phyloP scores from a whole-genome alignment of 2,113 vertebrate genomes.

The Platichthys stellatus region DNA sequence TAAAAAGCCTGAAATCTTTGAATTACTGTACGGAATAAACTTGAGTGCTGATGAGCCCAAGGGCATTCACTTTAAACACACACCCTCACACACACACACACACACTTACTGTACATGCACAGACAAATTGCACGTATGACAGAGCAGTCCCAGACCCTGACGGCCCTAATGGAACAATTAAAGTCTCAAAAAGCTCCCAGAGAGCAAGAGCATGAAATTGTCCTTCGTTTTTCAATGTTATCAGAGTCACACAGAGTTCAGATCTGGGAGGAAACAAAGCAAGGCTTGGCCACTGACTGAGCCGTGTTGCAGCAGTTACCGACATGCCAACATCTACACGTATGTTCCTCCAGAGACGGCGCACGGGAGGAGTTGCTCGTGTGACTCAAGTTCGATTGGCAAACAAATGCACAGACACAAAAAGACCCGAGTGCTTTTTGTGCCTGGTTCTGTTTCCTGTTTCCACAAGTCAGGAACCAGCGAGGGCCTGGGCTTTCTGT shows the following conservation, averaged over 20 bases:
- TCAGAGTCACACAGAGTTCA: constrained; percentile 79
- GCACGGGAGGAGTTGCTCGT: constrained; percentile 35
- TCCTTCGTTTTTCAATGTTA: constrained; percentile 74
- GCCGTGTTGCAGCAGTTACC: constrained; percentile 45
- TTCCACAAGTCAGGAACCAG: constrained; percentile 63
- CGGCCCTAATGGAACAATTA: constrained; percentile 76
- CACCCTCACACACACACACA: not conserved
- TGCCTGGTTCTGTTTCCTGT: constrained; percentile 60
- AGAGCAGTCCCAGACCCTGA: constrained; percentile 65
- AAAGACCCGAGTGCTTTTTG: constrained; percentile 18
- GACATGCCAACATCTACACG: constrained; percentile 59
- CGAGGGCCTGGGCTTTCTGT: constrained; percentile 47
- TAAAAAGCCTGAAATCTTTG: constrained; percentile 45
- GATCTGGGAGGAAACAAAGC: constrained; percentile 73
- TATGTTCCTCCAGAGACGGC: constrained; percentile 51
- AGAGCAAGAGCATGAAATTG: constrained; percentile 72
- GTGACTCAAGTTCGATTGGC: constrained; percentile 30
- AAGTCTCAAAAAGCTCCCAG: constrained; percentile 65
- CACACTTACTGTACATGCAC: not conserved
- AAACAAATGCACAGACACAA: constrained; percentile 57
- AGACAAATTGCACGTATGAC: constrained; percentile 42
- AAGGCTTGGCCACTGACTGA: constrained; percentile 49
- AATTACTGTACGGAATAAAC: constrained; percentile 60
- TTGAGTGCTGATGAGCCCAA: constrained; percentile 55
- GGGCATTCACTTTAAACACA: constrained; percentile 49